phyloP scores from a whole-genome alignment of 2,797 vertebrate species.

The Darevskia mixta region DNA sequence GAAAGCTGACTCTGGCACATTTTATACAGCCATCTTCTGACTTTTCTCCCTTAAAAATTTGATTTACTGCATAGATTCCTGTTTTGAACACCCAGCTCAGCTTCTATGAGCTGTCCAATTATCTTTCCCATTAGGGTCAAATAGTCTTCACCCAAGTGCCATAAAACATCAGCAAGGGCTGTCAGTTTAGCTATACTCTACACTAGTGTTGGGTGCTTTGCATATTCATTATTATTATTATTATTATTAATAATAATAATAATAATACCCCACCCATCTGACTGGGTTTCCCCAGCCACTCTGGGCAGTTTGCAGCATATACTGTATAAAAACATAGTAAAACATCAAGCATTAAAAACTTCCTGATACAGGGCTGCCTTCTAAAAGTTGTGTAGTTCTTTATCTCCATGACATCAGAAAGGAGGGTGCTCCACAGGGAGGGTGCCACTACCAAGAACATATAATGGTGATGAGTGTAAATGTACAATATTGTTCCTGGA shows the following conservation, averaged over 20 bases:
- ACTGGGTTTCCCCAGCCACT: no score
- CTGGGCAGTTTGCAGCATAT: no score
- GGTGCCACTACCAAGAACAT: no score
- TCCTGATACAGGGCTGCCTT: no score
- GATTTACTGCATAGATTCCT: background rate
- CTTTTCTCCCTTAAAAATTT: background rate
- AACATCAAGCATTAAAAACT: no score
- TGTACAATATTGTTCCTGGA: background rate
- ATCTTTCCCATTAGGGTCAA: background rate
- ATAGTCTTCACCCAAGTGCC: background rate
- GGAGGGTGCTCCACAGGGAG: no score
- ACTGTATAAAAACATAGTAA: no score
- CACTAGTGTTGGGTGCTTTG: background rate
- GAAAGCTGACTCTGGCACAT: background rate
- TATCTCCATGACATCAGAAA: no score
- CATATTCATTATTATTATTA: background rate
- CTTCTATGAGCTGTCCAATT: background rate
- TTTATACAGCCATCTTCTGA: constrained; percentile 4
- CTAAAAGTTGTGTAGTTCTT: no score
- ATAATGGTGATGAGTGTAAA: background rate
- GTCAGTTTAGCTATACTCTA: background rate
- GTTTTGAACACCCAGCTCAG: background rate
- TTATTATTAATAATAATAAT: no score
- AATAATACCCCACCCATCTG: no score
- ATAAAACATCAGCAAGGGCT: background rate